phyloP scores from a whole-genome alignment of 2,888 invertebrate genomes.

The Tipula confusa region DNA sequence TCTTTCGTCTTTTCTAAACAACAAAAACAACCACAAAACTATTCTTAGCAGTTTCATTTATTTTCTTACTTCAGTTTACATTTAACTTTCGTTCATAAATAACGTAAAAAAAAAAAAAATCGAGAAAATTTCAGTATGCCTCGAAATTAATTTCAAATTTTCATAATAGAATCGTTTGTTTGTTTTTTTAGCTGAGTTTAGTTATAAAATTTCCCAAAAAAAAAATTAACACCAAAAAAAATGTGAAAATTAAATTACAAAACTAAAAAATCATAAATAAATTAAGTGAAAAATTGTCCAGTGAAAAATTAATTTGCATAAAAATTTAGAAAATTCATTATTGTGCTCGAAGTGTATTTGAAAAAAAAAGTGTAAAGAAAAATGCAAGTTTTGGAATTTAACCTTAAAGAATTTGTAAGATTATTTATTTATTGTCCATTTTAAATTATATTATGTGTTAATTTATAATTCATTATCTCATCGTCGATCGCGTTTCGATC shows the following conservation, averaged over 20 bases:
- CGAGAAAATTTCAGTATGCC: neutral
- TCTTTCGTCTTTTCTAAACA: neutral
- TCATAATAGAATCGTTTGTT: neutral
- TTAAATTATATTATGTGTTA: no score
- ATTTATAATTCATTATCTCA: no score
- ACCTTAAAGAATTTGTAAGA: neutral
- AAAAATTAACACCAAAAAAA: neutral
- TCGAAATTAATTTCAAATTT: neutral
- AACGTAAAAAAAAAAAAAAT: neutral
- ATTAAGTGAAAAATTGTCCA: neutral
- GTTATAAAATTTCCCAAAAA: neutral
- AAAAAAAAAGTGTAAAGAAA: neutral
- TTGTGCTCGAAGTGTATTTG: neutral
- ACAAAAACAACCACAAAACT: no score
- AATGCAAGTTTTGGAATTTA: conserved; percentile 14
- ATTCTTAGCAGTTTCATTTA: neutral
- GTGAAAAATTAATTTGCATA: neutral
- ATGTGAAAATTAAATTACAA: neutral
- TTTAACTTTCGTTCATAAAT: neutral
- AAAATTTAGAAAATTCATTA: neutral
- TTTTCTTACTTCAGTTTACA: conserved; percentile 12
- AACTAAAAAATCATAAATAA: neutral
- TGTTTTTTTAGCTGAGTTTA: neutral
- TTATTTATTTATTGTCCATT: neutral
- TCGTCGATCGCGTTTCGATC: no score